phyloP scores from a whole-genome alignment of 2,888 invertebrate species.

The Quadroppia sp. region DNA sequence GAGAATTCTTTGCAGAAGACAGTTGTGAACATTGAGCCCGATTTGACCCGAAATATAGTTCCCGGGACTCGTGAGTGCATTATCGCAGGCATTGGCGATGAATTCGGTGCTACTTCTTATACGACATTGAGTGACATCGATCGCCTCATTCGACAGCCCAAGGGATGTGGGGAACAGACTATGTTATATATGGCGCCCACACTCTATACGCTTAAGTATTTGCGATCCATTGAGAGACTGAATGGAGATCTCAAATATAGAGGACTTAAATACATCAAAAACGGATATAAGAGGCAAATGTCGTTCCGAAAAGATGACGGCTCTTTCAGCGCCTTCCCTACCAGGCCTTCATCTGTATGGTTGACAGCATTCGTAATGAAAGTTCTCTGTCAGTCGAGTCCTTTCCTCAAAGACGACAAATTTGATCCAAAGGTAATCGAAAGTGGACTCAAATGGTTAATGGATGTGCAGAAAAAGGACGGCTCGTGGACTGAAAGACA shows the following conservation, averaged over 20 bases:
- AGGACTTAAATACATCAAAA: conserved; percentile 45
- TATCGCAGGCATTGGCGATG: conserved; percentile 46
- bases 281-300: conserved; percentile 45
- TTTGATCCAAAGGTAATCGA: conserved; percentile 46
- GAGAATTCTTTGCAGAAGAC: conserved; percentile 45
- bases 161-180: conserved; percentile 49
- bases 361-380: conserved; percentile 48
- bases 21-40: conserved; percentile 42
- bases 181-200: conserved; percentile 48
- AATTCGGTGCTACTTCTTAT: conserved; percentile 45
- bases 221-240: conserved; percentile 44
- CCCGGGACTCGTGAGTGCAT: conserved; percentile 46
- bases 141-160: conserved; percentile 45
- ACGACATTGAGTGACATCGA: conserved; percentile 46
- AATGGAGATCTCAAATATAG: conserved; percentile 43
- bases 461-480: conserved; percentile 44
- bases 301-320: conserved; percentile 47
- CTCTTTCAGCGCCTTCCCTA: conserved; percentile 45
- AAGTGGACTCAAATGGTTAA: conserved; percentile 46
- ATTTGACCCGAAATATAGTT: conserved; percentile 40
- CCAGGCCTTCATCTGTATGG: conserved; percentile 46
- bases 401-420: conserved; percentile 40
- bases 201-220: conserved; percentile 46
- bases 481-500: conserved; percentile 46
- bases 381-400: conserved; percentile 47